phyloP scores from a whole-genome alignment of 2,113 vertebrate genomes.

The Rhombomys opimus region DNA sequence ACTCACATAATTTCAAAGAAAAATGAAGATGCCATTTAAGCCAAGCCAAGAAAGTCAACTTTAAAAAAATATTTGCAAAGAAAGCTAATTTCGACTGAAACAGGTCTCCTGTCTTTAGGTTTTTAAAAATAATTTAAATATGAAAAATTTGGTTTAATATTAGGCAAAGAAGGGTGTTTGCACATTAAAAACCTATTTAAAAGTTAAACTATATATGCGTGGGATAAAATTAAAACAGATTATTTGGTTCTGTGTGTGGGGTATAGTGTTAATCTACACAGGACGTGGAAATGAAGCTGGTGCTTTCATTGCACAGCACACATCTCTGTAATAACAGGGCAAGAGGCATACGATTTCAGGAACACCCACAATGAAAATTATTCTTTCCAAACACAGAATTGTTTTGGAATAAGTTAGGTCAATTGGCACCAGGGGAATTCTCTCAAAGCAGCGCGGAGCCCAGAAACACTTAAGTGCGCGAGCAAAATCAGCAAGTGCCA shows the following conservation, averaged over 20 bases:
- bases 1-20: constrained; percentile 73
- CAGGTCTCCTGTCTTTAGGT: constrained; percentile 77
- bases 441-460: constrained; percentile 93
- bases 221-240: constrained; percentile 88
- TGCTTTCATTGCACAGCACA: constrained; percentile 86
- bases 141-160: constrained; percentile 83
- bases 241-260: constrained; percentile 90
- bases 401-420: constrained; percentile 95
- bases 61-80: constrained; percentile 62
- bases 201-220: constrained; percentile 84
- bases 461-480: constrained; percentile 93
- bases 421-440: constrained; percentile 95
- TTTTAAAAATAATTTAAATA: constrained; percentile 80
- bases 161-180: constrained; percentile 82
- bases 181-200: constrained; percentile 81
- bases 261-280: constrained; percentile 86
- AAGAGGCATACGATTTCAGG: constrained; percentile 91
- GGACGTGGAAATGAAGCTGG: constrained; percentile 86
- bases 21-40: constrained; percentile 73
- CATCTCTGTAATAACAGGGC: constrained; percentile 91
- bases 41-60: constrained; percentile 51
- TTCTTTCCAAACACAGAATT: constrained; percentile 94
- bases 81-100: constrained; percentile 83
- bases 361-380: constrained; percentile 97
- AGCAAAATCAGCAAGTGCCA: constrained; percentile 91